These are phyloP conservation scores for Gonatopus flavifemur DNA, from an alignment of 1,140 invertebrate genomes.

Conservation along the genomic window DNA sequence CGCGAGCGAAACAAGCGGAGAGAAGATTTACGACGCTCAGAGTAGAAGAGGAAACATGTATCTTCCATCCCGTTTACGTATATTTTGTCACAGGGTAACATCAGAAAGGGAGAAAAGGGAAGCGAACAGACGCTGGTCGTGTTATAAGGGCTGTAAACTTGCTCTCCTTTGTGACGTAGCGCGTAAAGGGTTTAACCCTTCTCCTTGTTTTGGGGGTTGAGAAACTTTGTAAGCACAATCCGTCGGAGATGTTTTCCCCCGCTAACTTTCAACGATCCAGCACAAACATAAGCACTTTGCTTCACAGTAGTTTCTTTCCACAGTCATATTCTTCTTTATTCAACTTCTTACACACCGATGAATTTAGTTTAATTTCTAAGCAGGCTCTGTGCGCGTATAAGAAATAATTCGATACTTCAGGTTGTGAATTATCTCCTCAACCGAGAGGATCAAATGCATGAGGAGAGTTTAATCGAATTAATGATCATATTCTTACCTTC, in stretches of 20 bases:
- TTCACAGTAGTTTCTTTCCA: too few relatives aligned
- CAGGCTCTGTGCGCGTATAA: too few relatives aligned
- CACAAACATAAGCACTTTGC: too few relatives aligned
- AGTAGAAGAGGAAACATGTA: conserved; percentile 30
- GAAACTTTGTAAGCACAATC: conserved; percentile 10
- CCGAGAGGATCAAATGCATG: too few relatives aligned
- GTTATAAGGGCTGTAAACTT: conserved; percentile 26
- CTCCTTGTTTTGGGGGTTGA: conserved; percentile 16
- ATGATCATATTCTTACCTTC: too few relatives aligned
- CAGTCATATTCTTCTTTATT: too few relatives aligned
- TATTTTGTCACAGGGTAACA: conserved; percentile 29
- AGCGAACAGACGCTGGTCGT: conserved; percentile 15
- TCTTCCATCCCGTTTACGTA: conserved; percentile 14
- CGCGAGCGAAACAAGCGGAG: conserved; percentile 35
- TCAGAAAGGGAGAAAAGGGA: conserved; percentile 9
- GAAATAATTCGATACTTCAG: too few relatives aligned
- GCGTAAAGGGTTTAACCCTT: conserved; percentile 37
- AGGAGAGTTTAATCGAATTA: too few relatives aligned
- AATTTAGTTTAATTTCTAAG: too few relatives aligned
- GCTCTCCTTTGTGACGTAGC: conserved; percentile 40
- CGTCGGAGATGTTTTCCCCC: conserved; percentile 22
- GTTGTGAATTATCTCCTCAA: too few relatives aligned
- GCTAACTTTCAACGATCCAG: conserved; percentile 9
- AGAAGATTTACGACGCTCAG: conserved; percentile 39
- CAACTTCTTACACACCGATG: too few relatives aligned